Base-by-base conservation (phyloP, 1,140 invertebrate genomes). In the Nylanderia fulva region DNA sequence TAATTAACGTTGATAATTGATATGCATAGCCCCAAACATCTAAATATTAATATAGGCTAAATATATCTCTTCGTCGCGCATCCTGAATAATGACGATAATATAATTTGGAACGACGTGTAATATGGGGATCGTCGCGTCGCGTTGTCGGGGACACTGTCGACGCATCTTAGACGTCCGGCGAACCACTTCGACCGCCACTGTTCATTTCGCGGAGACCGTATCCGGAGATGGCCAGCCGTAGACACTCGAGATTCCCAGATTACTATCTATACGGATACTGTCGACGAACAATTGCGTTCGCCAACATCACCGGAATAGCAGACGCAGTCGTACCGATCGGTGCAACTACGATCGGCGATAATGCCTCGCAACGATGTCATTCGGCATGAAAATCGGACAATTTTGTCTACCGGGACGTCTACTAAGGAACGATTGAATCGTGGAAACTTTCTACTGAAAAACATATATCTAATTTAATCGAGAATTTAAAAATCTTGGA, bases 221-320 rank as follows among this genome's bases (percentile, higher is more conserved):
- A 48, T 60, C 29, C 79, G 71, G 42, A 60, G 64, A 91, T 61
- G 86, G 86, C 90, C 87, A 77, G 87, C 90, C 87, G 85, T 87
- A 92, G 79, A 75, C 89, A 91, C 86, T 90, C 77, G 87, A 90
- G 91, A 92, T 91, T 92, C 91, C 84, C 80, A 84, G 85, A 92
- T 91, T 85, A 66, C 76, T 91, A 92, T 91, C 90, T 88, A 48
- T 48, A 76, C 58, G 87, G 66, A 86, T 4, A 48, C 84, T 87
- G 86, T 90, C 86, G 85, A 84, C 79, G 79, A 77, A 88, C 84
- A 89, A 90, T 91, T 86, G 82, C 75, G 86, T 66, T 69, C 88
- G 85, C 87, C 36, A 21, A 36, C 52, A 85, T 82, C 66, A 72
- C 54, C 66, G 66, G 68, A 64, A 85, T 72, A 69, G 48, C 48